Evolutionary conservation across 2,888 invertebrate species (phyloP), one percentile per base, ranked within the genome.

Genomic region (Drosophila ezoana): DNA sequence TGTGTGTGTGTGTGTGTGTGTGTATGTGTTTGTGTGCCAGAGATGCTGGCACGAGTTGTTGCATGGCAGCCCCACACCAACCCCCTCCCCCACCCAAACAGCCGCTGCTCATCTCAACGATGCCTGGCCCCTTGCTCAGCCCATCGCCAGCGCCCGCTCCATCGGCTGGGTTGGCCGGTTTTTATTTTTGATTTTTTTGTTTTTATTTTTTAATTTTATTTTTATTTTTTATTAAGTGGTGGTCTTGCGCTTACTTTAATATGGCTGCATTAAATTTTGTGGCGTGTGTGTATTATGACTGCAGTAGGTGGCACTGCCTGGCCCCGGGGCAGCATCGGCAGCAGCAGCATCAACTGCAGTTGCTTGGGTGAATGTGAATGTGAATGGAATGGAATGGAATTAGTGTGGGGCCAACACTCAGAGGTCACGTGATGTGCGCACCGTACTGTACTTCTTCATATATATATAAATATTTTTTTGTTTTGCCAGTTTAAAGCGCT

Each of bases 181-280:
- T 54, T 41, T 52, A 35, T 51, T 54, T 78, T 58, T 38, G 45
- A 57, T 35, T 58, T 23, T 43, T 18, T 20, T 23, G 11, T 43
- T 35, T 18, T 49, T 16, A 38, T 58, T 37, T 43, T 35, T 18
- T 49, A n/a, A 38, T 58, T 37, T 41, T 33, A 33, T 35, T 33
- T 41, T 77, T 47, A 64, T 65, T 58, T 72, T 69, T 70, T 79
- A 75, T 81, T 87, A 87, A 86, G 87, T 82, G 85, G 82, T 81
- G 81, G 85, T 81, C 85, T 82, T 80, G 81, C 59, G 86, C 83
- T 87, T 64, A 83, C 83, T 87, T 82, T 88, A 82, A 87, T 82
- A 83, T 73, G 83, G 81, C 65, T 86, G 81, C 86, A 87, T 87
- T 87, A 87, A 84, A 72, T 76, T 76, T 54, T 49, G 79, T 76